Evolutionary conservation across 1,140 invertebrate species (phyloP), one percentile per base, ranked within the genome.

Genomic region (Tetramorium parvispinum): DNA sequence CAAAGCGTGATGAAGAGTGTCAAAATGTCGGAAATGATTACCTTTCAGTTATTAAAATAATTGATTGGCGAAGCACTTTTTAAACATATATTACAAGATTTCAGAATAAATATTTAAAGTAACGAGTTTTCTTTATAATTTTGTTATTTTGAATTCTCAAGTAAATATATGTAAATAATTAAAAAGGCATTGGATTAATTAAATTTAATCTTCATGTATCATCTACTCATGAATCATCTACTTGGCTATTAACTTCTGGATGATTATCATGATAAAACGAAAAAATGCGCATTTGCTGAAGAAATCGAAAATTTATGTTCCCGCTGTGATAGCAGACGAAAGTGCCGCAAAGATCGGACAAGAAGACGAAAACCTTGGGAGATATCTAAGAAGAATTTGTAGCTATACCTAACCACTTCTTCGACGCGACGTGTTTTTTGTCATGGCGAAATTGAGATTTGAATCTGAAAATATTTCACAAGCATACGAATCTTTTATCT

Each of bases 291-390:
- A 49, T 43, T 79, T 37, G 77, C 49, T 49, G 43, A 37, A 83
- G 79, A 75, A 75, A 83, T 75, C 66, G 79, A n/a, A 71, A 83
- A 83, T 83, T 83, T 83, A 83, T 83, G 79, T 83, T 59, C 53
- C 79, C 53, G 40, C 66, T 61, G 40, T 43, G 79, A 82, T 73
- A 73, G 66, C 55, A 66, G 79, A 73, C 68, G 68, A 75, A 16
- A 73, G 79, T 83, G 79, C 68, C 79, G 37, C 79, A 75, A n/a
- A 75, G 66, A 83, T 83, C 68, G 53, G 68, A n/a, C 53, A 59
- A 24, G 27, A 49, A 46, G 40, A 83, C 61, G 79, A 46, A 83
- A 83, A 27, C 68, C 8, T 27, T 75, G 24, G 13, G 53, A 83
- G 79, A 83, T 83, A 82, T 75, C 68, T 71, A 73, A 83, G 79